A percentile compares a stretch with the other conserved stretches of the same genome.
Conservation (phyloP, 53 echinoderm and acorn worm species). For the Holothuria scabra region DNA sequence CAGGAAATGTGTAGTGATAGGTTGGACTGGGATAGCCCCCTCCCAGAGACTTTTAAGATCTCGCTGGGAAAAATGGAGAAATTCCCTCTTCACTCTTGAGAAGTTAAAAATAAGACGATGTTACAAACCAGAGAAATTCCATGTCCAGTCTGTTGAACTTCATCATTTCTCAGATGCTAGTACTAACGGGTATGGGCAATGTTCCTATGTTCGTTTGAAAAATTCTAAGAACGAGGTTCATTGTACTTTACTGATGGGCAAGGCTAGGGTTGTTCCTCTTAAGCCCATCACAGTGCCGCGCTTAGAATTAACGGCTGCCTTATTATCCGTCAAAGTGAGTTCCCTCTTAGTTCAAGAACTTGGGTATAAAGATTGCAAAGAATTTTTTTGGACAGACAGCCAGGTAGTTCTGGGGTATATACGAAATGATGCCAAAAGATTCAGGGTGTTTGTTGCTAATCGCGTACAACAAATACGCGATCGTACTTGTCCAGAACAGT, state of each 20-base stretch:
- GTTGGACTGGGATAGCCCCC: slow-evolving; percentile 10
- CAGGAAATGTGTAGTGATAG: background rate
- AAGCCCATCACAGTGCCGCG: slow-evolving; percentile 15
- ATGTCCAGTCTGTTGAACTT: background rate
- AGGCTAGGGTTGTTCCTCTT: slow-evolving; percentile 2
- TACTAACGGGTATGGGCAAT: too few species aligned
- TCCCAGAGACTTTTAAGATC: slow-evolving; percentile 9
- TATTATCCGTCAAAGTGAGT: background rate
- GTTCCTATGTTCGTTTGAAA: too few species aligned
- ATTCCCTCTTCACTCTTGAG: slow-evolving; percentile 10
- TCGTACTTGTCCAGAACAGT: too few species aligned
- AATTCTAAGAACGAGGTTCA: too few species aligned
- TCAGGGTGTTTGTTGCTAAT: slow-evolving; percentile 59
- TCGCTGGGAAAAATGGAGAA: slow-evolving; percentile 49
- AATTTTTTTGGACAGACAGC: slow-evolving; percentile 65
- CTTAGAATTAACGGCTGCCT: slow-evolving; percentile 12
- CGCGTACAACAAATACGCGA: slow-evolving; percentile 52
- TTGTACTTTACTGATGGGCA: too few species aligned
- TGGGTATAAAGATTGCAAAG: slow-evolving; percentile 39
- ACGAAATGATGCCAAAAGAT: slow-evolving; percentile 50
- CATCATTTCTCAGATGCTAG: slow-evolving; percentile 39
- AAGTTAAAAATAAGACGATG: slow-evolving; percentile 45
- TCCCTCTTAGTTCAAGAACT: slow-evolving; percentile 37
- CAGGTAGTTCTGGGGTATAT: slow-evolving; percentile 59
- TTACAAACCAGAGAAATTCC: slow-evolving; percentile 40